phyloP scores from a whole-genome alignment of 2,888 invertebrate species.

The Rhingia campestris region DNA sequence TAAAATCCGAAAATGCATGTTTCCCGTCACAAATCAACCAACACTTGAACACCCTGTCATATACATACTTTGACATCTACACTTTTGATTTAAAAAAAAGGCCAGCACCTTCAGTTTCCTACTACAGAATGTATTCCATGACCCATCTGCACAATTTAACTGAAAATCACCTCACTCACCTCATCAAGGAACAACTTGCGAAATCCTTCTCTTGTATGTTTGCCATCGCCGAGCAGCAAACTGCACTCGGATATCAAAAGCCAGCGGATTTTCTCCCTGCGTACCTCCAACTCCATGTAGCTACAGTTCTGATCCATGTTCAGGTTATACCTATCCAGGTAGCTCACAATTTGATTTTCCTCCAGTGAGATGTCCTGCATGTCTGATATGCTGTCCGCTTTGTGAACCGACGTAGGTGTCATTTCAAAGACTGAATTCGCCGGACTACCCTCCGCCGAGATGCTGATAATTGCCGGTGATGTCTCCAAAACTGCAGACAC shows the following conservation, averaged over 20 bases:
- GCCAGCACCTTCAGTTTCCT: no score
- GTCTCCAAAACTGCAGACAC: conserved; percentile 12
- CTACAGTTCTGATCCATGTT: conserved; percentile 82
- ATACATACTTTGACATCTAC: no score
- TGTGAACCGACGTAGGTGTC: conserved; percentile 30
- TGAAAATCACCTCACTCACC: conserved; percentile 76
- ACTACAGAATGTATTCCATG: background rate
- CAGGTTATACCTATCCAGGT: conserved; percentile 81
- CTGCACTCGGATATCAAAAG: conserved; percentile 83
- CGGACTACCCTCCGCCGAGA: conserved; percentile 28
- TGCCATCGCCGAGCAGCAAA: conserved; percentile 81
- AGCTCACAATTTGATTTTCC: conserved; percentile 77
- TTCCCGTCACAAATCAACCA: no score
- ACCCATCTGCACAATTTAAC: background rate
- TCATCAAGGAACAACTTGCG: conserved; percentile 81
- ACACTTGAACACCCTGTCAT: no score
- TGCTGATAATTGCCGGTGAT: conserved; percentile 35
- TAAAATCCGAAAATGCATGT: no score
- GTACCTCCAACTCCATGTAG: conserved; percentile 82
- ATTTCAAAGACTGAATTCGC: conserved; percentile 31
- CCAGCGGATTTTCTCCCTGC: conserved; percentile 83
- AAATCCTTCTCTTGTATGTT: conserved; percentile 82
- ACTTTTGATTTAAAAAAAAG: no score
- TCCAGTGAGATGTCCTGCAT: conserved; percentile 78
- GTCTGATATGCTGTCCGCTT: conserved; percentile 11